A percentile compares a stretch with the other conserved stretches of the same genome.
phyloP scores from a whole-genome alignment of 2,113 vertebrate species.

The Colossoma macropomum region DNA sequence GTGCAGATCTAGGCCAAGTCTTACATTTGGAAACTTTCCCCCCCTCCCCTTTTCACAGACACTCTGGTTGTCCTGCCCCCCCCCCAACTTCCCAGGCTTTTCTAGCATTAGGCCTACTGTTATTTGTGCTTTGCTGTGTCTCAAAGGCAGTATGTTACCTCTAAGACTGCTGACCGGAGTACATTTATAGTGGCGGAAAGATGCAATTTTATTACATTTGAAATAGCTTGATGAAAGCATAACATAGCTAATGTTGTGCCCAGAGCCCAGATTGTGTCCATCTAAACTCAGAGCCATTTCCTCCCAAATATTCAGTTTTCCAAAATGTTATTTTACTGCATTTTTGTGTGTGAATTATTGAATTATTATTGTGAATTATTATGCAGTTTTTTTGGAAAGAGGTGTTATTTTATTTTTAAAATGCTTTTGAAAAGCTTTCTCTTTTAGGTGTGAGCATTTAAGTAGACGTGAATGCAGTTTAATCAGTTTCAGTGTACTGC shows the following conservation, averaged over 20 bases:
- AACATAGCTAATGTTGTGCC: not conserved
- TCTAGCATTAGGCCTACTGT: conserved; percentile 25
- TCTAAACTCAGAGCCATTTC: not conserved
- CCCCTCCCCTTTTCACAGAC: conserved; percentile 23
- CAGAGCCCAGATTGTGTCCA: not conserved
- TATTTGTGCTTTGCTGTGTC: conserved; percentile 12
- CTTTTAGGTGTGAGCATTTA: too few species aligned
- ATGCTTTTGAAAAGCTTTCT: not conserved
- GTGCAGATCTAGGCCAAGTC: conserved; percentile 59
- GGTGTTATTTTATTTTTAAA: too few species aligned
- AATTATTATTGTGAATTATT: not conserved
- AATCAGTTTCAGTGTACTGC: too few species aligned
- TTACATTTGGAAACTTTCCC: conserved; percentile 6
- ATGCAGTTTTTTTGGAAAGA: not conserved
- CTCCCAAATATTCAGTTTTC: not conserved
- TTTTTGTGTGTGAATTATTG: not conserved
- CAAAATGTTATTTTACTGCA: not conserved
- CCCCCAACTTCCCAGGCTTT: conserved; percentile 34
- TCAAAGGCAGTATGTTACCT: conserved; percentile 7
- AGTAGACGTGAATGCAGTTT: too few species aligned
- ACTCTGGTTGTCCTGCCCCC: not conserved
- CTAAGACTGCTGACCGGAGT: not conserved
- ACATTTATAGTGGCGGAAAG: conserved; percentile 15
- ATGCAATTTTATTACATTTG: conserved; percentile 5
- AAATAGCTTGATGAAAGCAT: not conserved